A percentile compares a stretch with the other conserved stretches of the same genome.
These are phyloP conservation scores for Eremobia ochroleuca DNA, from an alignment of 2,888 invertebrate genomes.

Conservation along the genomic window DNA sequence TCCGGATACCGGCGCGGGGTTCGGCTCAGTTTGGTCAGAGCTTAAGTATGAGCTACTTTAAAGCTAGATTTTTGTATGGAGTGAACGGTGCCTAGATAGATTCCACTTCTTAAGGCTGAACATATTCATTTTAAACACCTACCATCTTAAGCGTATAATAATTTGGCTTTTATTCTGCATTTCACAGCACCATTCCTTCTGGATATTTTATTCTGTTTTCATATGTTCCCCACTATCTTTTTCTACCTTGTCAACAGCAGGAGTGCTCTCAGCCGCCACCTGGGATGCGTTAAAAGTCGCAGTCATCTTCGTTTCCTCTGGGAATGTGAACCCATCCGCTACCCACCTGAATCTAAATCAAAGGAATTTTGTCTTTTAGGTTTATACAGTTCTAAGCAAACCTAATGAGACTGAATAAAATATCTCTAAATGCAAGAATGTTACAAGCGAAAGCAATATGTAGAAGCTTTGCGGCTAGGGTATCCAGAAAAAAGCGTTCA, in stretches of 20 bases:
- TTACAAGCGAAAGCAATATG: conserved; percentile 33
- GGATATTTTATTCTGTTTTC: conserved; percentile 70
- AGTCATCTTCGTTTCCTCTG: conserved; percentile 71
- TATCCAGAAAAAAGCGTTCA: conserved; percentile 36
- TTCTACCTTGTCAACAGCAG: conserved; percentile 65
- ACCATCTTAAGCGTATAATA: conserved; percentile 5
- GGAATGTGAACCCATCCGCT: conserved; percentile 80
- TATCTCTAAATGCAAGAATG: conserved; percentile 5
- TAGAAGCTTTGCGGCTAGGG: conserved; percentile 13
- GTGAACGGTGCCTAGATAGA: conserved; percentile 4
- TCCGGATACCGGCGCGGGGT: background rate
- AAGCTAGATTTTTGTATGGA: background rate
- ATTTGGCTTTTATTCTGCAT: conserved; percentile 11
- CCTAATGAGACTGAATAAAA: conserved; percentile 80
- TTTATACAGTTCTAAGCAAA: conserved; percentile 27
- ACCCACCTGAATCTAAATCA: conserved; percentile 85
- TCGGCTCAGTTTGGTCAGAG: background rate
- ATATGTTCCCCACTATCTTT: conserved; percentile 51
- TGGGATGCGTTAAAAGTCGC: conserved; percentile 65
- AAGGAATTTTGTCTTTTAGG: conserved; percentile 62
- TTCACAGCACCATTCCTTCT: conserved; percentile 19
- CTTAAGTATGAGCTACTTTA: background rate
- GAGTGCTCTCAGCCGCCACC: conserved; percentile 70
- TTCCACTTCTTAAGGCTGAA: conserved; percentile 9
- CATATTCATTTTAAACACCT: conserved; percentile 10